Conservation (phyloP, 2,113 vertebrate species). For the Gallinago jamesoni region DNA sequence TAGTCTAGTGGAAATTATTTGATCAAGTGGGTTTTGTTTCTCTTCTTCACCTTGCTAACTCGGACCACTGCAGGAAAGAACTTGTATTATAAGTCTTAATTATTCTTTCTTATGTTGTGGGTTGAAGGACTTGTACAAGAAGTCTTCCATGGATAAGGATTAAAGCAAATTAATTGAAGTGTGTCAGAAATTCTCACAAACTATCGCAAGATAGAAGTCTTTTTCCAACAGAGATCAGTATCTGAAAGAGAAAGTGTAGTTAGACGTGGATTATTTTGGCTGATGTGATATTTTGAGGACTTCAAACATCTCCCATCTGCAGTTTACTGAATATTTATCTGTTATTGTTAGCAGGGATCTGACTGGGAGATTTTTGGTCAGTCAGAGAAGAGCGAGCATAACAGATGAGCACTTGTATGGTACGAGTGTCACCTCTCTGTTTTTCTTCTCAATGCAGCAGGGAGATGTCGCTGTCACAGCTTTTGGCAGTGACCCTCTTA, state of each 20-base stretch:
- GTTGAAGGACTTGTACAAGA: neutral
- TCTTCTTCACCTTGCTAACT: neutral
- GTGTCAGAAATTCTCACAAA: neutral
- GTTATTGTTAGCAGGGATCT: neutral
- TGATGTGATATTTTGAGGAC: neutral
- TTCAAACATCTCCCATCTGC: neutral
- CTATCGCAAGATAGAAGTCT: neutral
- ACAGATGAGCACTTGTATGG: neutral
- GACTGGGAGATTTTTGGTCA: neutral
- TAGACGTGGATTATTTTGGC: neutral
- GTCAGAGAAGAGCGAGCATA: neutral
- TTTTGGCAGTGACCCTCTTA: neutral
- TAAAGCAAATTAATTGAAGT: no score
- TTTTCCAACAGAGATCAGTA: neutral
- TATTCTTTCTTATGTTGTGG: neutral
- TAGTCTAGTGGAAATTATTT: neutral
- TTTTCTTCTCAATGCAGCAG: neutral
- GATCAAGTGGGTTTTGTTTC: neutral
- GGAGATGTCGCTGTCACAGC: neutral
- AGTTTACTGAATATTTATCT: no score
- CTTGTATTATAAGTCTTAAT: neutral
- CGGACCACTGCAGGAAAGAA: neutral
- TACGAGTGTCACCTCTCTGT: no score
- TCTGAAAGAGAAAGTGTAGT: neutral
- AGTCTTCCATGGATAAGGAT: neutral